Evolutionary conservation across 2,797 vertebrate genomes (phyloP).

Genomic region (Synaphobranchus kaupii): DNA sequence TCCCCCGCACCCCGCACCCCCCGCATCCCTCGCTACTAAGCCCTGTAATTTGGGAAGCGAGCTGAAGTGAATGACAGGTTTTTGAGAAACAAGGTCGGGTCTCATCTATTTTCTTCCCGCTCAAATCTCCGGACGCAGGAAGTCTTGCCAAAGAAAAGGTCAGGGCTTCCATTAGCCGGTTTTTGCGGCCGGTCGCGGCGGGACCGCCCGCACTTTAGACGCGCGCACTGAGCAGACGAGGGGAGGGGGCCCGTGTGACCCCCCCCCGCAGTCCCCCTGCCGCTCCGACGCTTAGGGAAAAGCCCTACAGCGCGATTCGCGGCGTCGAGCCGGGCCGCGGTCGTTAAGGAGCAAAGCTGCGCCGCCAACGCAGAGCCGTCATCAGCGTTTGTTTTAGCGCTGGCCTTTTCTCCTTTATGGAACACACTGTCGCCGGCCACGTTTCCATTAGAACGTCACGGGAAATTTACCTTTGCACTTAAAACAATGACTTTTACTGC

Average conservation of each 20-base stretch:
- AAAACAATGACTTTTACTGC: neutral
- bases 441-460: neutral
- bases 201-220: neutral
- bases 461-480: neutral
- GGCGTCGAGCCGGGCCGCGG: neutral
- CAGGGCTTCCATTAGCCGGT: slow-evolving; percentile 72
- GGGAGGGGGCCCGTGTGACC: neutral
- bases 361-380: slow-evolving; percentile 39
- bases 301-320: neutral
- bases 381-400: neutral
- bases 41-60: slow-evolving; percentile 56
- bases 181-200: slow-evolving; percentile 57
- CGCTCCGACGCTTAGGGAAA: neutral
- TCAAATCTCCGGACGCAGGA: slow-evolving; percentile 66
- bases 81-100: slow-evolving; percentile 53
- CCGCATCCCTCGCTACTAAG: slow-evolving; percentile 46
- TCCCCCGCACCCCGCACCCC: slow-evolving; percentile 32
- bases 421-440: neutral
- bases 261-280: neutral
- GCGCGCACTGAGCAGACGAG: neutral
- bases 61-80: slow-evolving; percentile 62
- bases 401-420: neutral
- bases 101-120: slow-evolving; percentile 49
- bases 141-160: slow-evolving; percentile 66
- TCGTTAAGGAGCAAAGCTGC: neutral